Percentiles rank a stretch among this genome's conserved stretches.
Conservation (phyloP, 2,797 vertebrate genomes). For the Cyprinella venusta region DNA sequence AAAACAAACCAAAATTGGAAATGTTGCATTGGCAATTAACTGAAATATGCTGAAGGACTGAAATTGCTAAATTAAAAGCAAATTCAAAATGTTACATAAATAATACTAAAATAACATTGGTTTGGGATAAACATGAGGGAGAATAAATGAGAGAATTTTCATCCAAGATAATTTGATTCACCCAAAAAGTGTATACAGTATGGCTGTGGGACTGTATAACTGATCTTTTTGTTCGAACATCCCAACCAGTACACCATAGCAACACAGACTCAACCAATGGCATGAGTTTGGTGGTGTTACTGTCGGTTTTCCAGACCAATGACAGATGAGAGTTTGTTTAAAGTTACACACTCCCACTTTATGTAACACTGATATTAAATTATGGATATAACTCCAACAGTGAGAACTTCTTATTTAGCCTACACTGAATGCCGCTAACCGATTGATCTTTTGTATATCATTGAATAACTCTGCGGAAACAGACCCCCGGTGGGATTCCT, state of each 20-base stretch:
- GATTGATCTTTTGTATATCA: slow-evolving; percentile 3
- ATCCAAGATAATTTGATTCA: background rate
- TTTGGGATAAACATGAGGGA: background rate
- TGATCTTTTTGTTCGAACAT: background rate
- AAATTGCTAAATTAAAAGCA: background rate
- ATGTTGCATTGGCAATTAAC: background rate
- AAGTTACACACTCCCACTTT: background rate
- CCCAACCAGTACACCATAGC: background rate
- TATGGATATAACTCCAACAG: background rate
- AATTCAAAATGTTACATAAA: background rate
- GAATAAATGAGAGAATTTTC: background rate
- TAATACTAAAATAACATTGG: background rate
- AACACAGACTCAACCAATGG: background rate
- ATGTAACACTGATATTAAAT: slow-evolving; percentile 8
- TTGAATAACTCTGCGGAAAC: slow-evolving; percentile 19
- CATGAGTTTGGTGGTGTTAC: background rate
- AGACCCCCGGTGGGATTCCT: background rate
- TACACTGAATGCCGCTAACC: background rate
- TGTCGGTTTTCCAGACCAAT: background rate
- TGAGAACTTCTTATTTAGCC: background rate
- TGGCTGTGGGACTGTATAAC: background rate
- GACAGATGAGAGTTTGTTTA: slow-evolving; percentile 1
- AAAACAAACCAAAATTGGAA: background rate
- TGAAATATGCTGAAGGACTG: background rate
- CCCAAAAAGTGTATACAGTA: background rate